Evolutionary conservation across 2,113 vertebrate genomes (phyloP), one percentile per base, ranked within the genome.

Genomic region (Centropus unirufus): DNA sequence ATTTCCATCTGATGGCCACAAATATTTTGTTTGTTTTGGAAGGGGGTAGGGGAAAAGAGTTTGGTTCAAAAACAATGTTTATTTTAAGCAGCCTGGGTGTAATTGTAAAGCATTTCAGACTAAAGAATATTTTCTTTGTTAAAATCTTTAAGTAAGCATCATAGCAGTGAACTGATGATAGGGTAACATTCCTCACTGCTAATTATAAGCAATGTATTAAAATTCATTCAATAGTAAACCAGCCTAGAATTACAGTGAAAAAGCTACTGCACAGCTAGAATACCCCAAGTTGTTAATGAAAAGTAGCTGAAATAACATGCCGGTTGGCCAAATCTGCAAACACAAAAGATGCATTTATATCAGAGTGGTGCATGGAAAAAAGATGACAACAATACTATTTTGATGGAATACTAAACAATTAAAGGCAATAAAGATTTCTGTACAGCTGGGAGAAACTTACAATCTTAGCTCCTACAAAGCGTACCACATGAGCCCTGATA

Each of bases 61-160:
- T 90, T 67, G 39, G 40, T 94, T 96, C 66, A 92, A 95, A 96
- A 95, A 58, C 92, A 92, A 80, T 87, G 89, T 97, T 97, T 95
- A 93, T 94, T 92, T 90, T 95, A 58, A 96, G 89, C 83, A 91
- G 84, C 72, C 88, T 59, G 63, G 51, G 59, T 6, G 8, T 83
- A 91, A 94, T 57, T 89, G 76, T 30, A 27, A 95, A 94, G 89
- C 51, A 69, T 92, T 96, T 95, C 14, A 59, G 67, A 90, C 67
- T 67, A 92, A 93, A 95, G 93, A 95, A 52, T 92, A 95, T 97
- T 97, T 95, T 87, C 92, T 97, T 97, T 96, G 92, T 95, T 87
- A 87, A 96, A 95, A 91, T 83, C 88, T 91, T 95, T 61, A 95
- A 94, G 84, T 63, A 34, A 92, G 87, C 62, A 68, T 95, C 29